These are phyloP conservation scores for Sesia bembeciformis DNA, from an alignment of 2,888 invertebrate genomes.

Conservation along the genomic window DNA sequence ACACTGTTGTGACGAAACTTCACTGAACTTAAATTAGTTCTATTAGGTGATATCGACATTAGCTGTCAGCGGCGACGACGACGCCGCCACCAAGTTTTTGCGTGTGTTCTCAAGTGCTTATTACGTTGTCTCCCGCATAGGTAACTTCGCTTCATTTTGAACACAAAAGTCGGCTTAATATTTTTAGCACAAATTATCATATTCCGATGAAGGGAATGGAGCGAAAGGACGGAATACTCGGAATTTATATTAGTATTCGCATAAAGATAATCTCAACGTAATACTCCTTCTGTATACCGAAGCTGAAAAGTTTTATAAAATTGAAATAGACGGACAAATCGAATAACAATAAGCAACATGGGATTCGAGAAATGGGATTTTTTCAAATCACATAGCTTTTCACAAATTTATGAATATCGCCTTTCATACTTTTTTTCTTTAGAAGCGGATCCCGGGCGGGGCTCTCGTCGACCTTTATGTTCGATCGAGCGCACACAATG, in stretches of 20 bases:
- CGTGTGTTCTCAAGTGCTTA: not conserved
- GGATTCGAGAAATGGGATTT: conserved; percentile 27
- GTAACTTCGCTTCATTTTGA: conserved; percentile 10
- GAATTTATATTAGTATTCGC: conserved; percentile 32
- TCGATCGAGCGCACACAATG: conserved; percentile 59
- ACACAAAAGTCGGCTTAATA: conserved; percentile 19
- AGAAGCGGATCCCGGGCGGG: conserved; percentile 30
- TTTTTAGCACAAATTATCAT: conserved; percentile 24
- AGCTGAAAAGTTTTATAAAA: not conserved
- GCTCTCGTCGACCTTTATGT: conserved; percentile 43
- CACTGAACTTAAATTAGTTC: conserved; percentile 43
- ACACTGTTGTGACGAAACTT: conserved; percentile 36
- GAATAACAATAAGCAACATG: conserved; percentile 27
- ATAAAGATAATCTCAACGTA: conserved; percentile 17
- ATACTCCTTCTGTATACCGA: not conserved
- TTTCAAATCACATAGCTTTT: conserved; percentile 31
- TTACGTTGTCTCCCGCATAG: not conserved
- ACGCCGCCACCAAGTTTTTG: not conserved
- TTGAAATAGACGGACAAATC: conserved; percentile 10
- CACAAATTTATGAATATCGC: conserved; percentile 47
- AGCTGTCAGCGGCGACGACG: conserved; percentile 7
- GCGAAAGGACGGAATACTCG: conserved; percentile 21
- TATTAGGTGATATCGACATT: conserved; percentile 25
- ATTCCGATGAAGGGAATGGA: conserved; percentile 21
- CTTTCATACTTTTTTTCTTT: conserved; percentile 38